Evolutionary conservation across 2,797 vertebrate genomes (phyloP).

Genomic region (Sciurus carolinensis): DNA sequence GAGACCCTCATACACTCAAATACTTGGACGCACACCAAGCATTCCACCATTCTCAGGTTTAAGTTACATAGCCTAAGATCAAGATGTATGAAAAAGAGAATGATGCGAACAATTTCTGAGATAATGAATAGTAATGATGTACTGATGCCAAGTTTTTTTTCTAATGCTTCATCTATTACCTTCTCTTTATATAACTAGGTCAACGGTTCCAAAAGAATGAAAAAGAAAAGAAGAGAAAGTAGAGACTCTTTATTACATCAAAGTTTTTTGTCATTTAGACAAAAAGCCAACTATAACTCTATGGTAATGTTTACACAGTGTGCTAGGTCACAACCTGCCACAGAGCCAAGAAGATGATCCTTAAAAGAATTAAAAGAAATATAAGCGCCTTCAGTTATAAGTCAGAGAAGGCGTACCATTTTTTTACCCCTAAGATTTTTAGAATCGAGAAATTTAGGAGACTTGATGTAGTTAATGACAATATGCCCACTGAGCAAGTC

Average conservation of each 20-base stretch:
- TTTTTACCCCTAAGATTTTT: constrained; percentile 9
- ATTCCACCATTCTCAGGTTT: constrained; percentile 17
- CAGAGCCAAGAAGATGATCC: not conserved
- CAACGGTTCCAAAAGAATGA: constrained; percentile 20
- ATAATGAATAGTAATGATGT: not conserved
- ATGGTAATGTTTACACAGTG: not conserved
- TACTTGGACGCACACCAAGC: constrained; percentile 47
- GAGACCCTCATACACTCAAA: not conserved
- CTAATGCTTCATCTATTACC: constrained; percentile 30
- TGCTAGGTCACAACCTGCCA: not conserved
- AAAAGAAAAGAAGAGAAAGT: not conserved
- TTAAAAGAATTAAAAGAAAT: constrained; percentile 19
- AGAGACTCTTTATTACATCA: not conserved
- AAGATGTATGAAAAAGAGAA: constrained; percentile 29
- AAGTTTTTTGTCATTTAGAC: constrained; percentile 42
- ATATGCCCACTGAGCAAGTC: not conserved
- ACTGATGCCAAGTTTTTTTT: not conserved
- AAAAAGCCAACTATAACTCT: not conserved
- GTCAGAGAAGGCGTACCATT: not conserved
- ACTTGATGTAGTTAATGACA: constrained; percentile 24
- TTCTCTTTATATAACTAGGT: constrained; percentile 40
- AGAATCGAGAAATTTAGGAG: constrained; percentile 21
- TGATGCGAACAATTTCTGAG: not conserved
- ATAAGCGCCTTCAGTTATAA: not conserved
- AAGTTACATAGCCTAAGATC: constrained; percentile 17